phyloP scores from a whole-genome alignment of 1,140 invertebrate genomes.

The Apis cerana region DNA sequence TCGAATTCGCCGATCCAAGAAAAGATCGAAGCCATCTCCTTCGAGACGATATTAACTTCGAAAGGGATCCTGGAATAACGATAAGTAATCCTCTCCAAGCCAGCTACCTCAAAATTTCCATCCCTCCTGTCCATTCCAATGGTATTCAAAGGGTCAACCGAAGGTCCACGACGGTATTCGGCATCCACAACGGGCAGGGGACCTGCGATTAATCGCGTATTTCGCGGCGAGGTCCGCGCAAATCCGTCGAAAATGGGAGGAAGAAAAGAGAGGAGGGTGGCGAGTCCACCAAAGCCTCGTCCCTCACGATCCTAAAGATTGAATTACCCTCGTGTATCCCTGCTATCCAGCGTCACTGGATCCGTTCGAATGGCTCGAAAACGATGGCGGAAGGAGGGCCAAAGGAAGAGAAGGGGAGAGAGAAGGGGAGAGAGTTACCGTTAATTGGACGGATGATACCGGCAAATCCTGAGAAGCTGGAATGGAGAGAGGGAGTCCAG shows the following conservation, averaged over 20 bases:
- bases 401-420: no score
- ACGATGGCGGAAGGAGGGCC: background rate
- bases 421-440: conserved; percentile 32
- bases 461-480: conserved; percentile 58
- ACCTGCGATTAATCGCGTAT: conserved; percentile 31
- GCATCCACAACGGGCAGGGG: background rate
- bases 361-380: conserved; percentile 4
- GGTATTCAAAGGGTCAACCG: background rate
- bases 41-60: background rate
- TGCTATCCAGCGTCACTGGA: background rate
- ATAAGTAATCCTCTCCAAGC: background rate
- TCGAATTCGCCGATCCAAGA: no score
- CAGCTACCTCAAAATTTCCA: background rate
- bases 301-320: conserved; percentile 20
- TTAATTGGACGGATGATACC: conserved; percentile 68
- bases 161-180: background rate
- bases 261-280: background rate
- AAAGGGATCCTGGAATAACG: background rate
- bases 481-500: conserved; percentile 32
- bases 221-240: conserved; percentile 2
- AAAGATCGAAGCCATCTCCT: no score
- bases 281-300: background rate
- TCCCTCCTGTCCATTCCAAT: no score
- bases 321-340: conserved; percentile 51
- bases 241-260: conserved; percentile 31